Conservation (phyloP, 1,140 invertebrate genomes). For the Ostrea edulis region DNA sequence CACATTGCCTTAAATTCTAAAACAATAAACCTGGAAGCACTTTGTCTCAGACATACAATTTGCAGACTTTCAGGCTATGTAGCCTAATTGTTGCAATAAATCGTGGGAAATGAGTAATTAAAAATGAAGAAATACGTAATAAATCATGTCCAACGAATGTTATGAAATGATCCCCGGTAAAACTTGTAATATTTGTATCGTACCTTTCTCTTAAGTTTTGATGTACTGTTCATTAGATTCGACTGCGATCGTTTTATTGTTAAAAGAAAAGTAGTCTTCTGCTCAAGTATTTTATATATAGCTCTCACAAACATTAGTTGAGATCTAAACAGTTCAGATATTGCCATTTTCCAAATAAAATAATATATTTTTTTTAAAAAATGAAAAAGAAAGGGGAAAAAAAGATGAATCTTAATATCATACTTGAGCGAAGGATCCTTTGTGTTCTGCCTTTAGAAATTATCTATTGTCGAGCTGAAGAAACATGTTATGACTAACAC, state of each 20-base stretch:
- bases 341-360: too few relatives aligned
- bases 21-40: background rate
- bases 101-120: conserved; percentile 29
- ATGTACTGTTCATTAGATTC: background rate
- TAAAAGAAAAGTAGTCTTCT: background rate
- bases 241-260: background rate
- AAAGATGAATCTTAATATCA: too few relatives aligned
- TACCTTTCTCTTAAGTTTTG: background rate
- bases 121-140: conserved; percentile 27
- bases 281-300: too few relatives aligned
- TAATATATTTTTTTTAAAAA: too few relatives aligned
- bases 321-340: background rate
- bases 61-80: conserved; percentile 27
- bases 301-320: too few relatives aligned
- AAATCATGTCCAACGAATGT: background rate
- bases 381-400: too few relatives aligned
- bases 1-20: conserved; percentile 16
- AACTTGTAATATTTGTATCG: conserved; percentile 3
- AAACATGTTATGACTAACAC: too few relatives aligned
- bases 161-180: background rate
- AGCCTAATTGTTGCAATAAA: conserved; percentile 39
- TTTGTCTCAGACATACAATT: conserved; percentile 6
- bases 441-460: too few relatives aligned
- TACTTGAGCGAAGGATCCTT: too few relatives aligned
- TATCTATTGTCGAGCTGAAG: too few relatives aligned